phyloP scores from a whole-genome alignment of 2,888 invertebrate species.

The Brenthis ino region DNA sequence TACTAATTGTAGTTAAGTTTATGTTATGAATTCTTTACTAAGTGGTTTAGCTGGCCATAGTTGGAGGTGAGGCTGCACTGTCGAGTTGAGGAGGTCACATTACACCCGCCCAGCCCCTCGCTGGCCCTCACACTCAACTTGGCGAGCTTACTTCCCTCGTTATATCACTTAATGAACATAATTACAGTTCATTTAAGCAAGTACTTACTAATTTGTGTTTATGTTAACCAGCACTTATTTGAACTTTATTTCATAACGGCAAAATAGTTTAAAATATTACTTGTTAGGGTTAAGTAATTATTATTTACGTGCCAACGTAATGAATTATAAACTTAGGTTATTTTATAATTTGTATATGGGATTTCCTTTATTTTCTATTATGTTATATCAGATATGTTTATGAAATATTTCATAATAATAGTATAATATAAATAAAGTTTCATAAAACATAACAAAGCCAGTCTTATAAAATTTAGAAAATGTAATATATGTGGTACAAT shows the following conservation, averaged over 20 bases:
- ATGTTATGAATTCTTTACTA: conserved; percentile 47
- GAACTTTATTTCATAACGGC: conserved; percentile 23
- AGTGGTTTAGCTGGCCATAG: conserved; percentile 48
- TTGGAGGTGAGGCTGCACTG: conserved; percentile 35
- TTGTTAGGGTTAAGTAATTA: conserved; percentile 5
- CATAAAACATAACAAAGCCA: conserved; percentile 12
- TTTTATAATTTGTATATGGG: background rate
- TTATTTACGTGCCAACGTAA: conserved; percentile 3
- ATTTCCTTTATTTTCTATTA: no score
- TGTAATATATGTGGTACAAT: conserved; percentile 15
- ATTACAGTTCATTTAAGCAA: conserved; percentile 42
- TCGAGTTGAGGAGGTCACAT: conserved; percentile 38
- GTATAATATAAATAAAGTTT: no score
- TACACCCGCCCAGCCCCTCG: conserved; percentile 22
- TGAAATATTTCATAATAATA: background rate
- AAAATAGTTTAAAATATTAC: conserved; percentile 9
- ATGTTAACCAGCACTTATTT: conserved; percentile 28
- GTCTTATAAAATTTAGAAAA: conserved; percentile 17
- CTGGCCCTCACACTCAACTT: conserved; percentile 32
- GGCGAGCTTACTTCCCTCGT: conserved; percentile 43
- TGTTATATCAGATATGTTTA: no score
- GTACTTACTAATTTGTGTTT: conserved; percentile 40
- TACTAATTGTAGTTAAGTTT: conserved; percentile 41
- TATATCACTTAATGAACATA: conserved; percentile 51
- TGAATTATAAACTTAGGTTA: background rate